Conservation (phyloP, 2,888 invertebrate species). For the Apodemia zela region DNA sequence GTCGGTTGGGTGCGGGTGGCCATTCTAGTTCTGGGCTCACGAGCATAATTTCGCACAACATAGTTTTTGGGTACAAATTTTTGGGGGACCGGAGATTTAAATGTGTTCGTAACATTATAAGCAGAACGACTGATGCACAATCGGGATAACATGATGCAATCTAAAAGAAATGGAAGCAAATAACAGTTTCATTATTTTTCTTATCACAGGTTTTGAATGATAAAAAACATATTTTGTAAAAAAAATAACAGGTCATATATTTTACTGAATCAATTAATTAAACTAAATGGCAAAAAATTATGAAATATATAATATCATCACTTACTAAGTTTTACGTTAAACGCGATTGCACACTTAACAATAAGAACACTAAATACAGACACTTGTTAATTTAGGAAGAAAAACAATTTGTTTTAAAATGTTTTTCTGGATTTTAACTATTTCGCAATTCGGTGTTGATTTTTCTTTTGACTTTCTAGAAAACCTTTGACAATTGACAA, state of each 20-base stretch:
- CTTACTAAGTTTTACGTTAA: no score
- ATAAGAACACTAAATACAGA: no score
- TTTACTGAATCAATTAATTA: no score
- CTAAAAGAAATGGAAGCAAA: conserved; percentile 28
- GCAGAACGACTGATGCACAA: conserved; percentile 62
- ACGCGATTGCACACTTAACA: no score
- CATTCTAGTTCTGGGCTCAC: conserved; percentile 67
- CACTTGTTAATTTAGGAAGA: no score
- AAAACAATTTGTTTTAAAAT: no score
- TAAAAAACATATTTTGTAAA: no score
- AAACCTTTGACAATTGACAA: neutral
- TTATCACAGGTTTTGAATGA: no score
- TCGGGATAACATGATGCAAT: conserved; percentile 73
- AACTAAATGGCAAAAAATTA: no score
- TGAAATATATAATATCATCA: no score
- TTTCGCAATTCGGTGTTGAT: conserved; percentile 5
- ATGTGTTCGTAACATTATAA: conserved; percentile 51
- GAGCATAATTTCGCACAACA: conserved; percentile 76
- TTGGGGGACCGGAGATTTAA: conserved; percentile 66
- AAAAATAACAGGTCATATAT: no score
- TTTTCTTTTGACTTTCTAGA: conserved; percentile 17
- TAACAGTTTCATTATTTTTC: neutral
- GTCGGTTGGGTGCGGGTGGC: conserved; percentile 73
- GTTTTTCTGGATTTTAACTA: neutral
- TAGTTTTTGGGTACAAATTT: conserved; percentile 68